Evolutionary conservation across 2,113 vertebrate species (phyloP), one percentile per base, ranked within the genome.

Genomic region (Cyanistes caeruleus): DNA sequence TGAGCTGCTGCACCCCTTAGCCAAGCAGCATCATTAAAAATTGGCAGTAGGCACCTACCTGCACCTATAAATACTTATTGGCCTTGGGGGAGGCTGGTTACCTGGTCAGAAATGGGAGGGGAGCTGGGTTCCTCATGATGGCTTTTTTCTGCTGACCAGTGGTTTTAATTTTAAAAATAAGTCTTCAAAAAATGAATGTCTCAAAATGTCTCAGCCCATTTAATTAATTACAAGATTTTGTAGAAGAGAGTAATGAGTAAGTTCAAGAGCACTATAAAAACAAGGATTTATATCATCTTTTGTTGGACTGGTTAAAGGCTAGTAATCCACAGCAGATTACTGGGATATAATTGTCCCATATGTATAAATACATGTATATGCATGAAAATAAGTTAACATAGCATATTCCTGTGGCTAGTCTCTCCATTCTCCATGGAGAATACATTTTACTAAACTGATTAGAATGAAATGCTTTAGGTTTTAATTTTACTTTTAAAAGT

Each of bases 391-490:
- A 95, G 52, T 84, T 91, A 92, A 84, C 48, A 5, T n/a, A 60
- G 48, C 81, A 70, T 95, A 92, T 92, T 96, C 51, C 75, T 53
- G 51, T 94, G 74, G 86, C 88, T 94, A 53, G 93, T 89, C 96
- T 95, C 89, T 94, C 87, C 76, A 94, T 91, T 53, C 73, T 16
- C 58, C 88, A 97, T 55, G 85, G 79, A 96, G 85, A 77, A 87
- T 16, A 95, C 91, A 53, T 93, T 96, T 95, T 80, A 74, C 89
- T 97, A 90, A 97, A 94, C 77, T 97, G 96, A 96, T 92, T 97
- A 93, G 84, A 96, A 96, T 37, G 13, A 86, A 95, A 84, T 87
- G 84, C 20, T 89, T 95, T 65, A 73, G 59, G 55, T 93, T 96
- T 92, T 93, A 79, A 90, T 97, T 97, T 95, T 90, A 79, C 13